Base-by-base conservation (phyloP, 2,888 invertebrate species). In the Tupiocoris notatus region DNA sequence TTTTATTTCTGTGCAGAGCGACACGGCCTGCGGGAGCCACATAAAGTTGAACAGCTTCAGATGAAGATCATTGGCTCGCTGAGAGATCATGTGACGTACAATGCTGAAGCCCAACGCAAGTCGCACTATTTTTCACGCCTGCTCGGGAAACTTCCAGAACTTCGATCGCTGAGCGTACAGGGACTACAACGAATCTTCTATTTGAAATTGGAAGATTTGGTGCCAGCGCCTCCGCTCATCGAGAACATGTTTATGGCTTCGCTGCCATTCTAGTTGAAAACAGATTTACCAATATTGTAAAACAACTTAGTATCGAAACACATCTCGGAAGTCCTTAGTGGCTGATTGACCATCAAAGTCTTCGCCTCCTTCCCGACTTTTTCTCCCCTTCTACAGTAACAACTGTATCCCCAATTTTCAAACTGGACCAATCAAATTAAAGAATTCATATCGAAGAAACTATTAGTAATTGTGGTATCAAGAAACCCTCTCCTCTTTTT, bases 51-150 rank as follows among this genome's bases (percentile, higher is more conserved):
- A 84, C 94, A 94, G 82, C 87, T 98, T 18, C 97, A 98, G 84
- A 96, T 95, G 92, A 96, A 96, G 85, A 94, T 98, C 82, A 95
- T 98, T 82, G 93, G 94, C 79, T 95, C 96, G 78, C 87, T 98
- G 77, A 91, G 96, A 62, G 98, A 98, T 83, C 98, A 98, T 86
- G 96, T 96, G 83, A 96, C 96, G 20, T 94, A 94, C 85, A 93
- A 94, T 84, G 90, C 92, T 23, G 93, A 93, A 82, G 93, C 93
- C 24, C 93, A 94, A 83, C 89, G 92, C 81, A 95, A 95, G 82
- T 91, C 94, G 21, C 95, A 96, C 83, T 96, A 96, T 86, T 95
- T 97, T 88, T 96, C 96, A 82, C 89, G 94, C 77, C 89, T 97
- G 78, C 88, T 97, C 79, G 94, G 95, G 70, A 96, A 96, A 85